Evolutionary conservation across 2,113 vertebrate species (phyloP).

Genomic region (Anolis carolinensis): DNA sequence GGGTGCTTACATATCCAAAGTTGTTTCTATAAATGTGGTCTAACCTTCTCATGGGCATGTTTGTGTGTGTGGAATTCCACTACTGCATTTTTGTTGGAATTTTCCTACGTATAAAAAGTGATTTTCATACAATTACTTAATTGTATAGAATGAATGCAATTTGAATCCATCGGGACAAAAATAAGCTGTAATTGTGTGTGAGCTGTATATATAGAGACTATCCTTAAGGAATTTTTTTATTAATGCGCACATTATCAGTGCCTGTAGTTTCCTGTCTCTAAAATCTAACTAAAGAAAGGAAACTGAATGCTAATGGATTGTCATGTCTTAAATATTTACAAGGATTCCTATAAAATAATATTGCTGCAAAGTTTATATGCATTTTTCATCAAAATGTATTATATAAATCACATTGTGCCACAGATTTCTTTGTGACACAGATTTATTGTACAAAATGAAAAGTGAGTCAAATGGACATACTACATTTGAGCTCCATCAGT

Average conservation of each 20-base stretch:
- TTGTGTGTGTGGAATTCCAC: background rate
- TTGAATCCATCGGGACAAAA: background rate
- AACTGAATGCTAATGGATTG: background rate
- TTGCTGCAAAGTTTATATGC: background rate
- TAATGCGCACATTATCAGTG: background rate
- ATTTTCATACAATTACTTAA: no score
- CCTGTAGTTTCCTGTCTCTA: background rate
- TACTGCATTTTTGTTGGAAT: background rate
- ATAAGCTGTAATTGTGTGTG: background rate
- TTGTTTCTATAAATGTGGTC: background rate
- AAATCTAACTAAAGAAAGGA: background rate
- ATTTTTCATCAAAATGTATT: background rate
- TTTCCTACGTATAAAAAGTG: no score
- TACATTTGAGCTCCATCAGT: background rate
- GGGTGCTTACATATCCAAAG: conserved; percentile 9
- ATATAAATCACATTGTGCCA: no score
- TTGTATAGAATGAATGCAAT: background rate
- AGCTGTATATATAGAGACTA: background rate
- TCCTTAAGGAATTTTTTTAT: background rate
- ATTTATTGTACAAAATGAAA: background rate
- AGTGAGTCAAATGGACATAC: background rate
- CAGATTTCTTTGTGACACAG: background rate
- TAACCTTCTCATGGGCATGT: no score
- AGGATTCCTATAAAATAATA: background rate
- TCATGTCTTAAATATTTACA: background rate